phyloP scores from a whole-genome alignment of 2,888 invertebrate species.

The Plusia festucae region DNA sequence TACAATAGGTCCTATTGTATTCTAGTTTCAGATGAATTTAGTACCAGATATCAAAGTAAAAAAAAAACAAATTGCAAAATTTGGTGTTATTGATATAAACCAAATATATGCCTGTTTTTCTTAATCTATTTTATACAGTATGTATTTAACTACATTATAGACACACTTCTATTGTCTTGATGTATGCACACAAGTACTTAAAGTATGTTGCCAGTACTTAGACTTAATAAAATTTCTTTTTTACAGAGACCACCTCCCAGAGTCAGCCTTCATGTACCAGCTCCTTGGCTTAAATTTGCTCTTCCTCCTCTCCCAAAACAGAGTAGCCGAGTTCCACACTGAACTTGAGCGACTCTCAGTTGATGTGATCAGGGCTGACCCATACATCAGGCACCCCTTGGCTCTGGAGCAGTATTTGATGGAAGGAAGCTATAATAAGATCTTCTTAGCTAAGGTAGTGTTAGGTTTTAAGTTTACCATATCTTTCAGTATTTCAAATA shows the following conservation, averaged over 20 bases:
- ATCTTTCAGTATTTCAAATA: too few relatives aligned
- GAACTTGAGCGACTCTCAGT: slow-evolving; percentile 98
- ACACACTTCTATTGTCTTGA: background rate
- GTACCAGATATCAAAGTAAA: too few relatives aligned
- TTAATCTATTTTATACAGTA: too few relatives aligned
- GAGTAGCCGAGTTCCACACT: slow-evolving; percentile 99
- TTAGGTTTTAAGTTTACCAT: too few relatives aligned
- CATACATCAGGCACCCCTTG: slow-evolving; percentile 98
- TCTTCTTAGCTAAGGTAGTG: slow-evolving; percentile 94
- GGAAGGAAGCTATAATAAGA: slow-evolving; percentile 99
- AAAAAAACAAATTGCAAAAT: too few relatives aligned
- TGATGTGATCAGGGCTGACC: slow-evolving; percentile 97
- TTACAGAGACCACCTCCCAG: slow-evolving; percentile 92
- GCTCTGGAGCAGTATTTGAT: slow-evolving; percentile 99
- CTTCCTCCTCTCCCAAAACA: slow-evolving; percentile 97
- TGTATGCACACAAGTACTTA: background rate
- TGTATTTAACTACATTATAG: too few relatives aligned
- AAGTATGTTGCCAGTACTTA: background rate
- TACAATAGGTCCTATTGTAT: too few relatives aligned
- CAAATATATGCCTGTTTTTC: too few relatives aligned
- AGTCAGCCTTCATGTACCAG: slow-evolving; percentile 98
- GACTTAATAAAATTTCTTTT: background rate
- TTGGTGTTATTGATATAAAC: too few relatives aligned
- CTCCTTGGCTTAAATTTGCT: slow-evolving; percentile 97
- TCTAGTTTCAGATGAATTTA: too few relatives aligned